Evolutionary conservation across 2,888 invertebrate genomes (phyloP).

Genomic region (Pollenia griseotomentosa): DNA sequence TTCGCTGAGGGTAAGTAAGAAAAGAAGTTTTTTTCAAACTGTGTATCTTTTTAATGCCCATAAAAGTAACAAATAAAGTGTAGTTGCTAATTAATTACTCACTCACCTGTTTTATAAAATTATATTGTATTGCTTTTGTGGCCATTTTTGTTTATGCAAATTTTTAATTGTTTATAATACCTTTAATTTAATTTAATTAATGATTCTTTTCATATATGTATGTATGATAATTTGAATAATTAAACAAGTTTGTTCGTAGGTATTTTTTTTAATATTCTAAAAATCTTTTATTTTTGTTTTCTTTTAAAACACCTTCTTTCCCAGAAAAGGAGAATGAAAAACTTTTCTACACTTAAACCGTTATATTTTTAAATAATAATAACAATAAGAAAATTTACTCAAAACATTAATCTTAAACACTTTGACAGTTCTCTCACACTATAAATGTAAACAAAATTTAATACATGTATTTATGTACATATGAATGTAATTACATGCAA

Average conservation of each 20-base stretch:
- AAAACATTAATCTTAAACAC: conserved; percentile 20
- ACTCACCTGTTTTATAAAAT: conserved; percentile 82
- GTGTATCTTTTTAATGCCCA: neutral
- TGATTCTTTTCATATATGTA: conserved; percentile 26
- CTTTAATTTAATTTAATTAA: neutral
- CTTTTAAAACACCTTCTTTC: neutral
- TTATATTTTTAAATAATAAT: conserved; percentile 9
- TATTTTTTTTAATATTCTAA: neutral
- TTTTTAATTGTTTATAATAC: conserved; percentile 20
- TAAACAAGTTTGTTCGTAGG: conserved; percentile 7
- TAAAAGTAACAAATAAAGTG: neutral
- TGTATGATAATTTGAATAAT: conserved; percentile 34
- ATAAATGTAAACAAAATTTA: neutral
- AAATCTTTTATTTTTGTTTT: neutral
- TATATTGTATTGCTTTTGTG: conserved; percentile 78
- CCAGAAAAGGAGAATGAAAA: neutral
- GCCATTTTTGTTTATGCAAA: conserved; percentile 29
- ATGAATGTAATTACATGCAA: neutral
- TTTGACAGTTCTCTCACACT: conserved; percentile 16
- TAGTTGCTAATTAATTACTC: conserved; percentile 74
- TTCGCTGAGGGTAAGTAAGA: too few species aligned
- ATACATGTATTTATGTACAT: too few species aligned
- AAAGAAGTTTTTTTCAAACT: too few species aligned
- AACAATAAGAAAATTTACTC: neutral
- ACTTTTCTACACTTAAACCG: conserved; percentile 32